Base-by-base conservation (phyloP, 1,140 invertebrate genomes). In the Branchinecta lynchi region DNA sequence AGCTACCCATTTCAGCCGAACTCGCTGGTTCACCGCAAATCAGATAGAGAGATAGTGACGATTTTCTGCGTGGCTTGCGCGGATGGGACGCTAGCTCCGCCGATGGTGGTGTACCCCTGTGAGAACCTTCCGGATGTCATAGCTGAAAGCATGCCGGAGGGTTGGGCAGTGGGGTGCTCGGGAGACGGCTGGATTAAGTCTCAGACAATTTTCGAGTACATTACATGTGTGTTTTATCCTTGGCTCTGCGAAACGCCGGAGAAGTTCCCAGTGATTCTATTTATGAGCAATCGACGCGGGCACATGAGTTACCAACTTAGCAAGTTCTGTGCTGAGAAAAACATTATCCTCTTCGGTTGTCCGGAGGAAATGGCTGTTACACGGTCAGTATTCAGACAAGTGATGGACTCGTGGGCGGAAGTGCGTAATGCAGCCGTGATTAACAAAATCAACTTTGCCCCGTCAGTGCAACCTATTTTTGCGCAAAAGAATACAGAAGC, bases 351-450 rank as follows among this genome's bases (percentile, higher is more conserved):
- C 2, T 12, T 60, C 17, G 51, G 51, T 12, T 60, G 51, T 60
- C 51, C 51, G 17, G 51, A 60, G 17, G 51, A 60, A 60, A 60
- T 60, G 51, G 51, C 51, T 60, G 51, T 60, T 15, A 60, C 51
- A 6, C 51, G 51, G 12, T 60, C 51, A 60, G 51, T 60, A 15
- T 60, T 60, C 6, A 60, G 17, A 6, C 12, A 60, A 12, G 17
- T 60, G 12, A 60, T 60, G 17, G 51, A 60, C 17, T 12, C 12
- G 12, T 60, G 51, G 51, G 12, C 51, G 1, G 51, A 60, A 20
- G 17, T 60, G 17, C 12, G 17, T 15, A 15, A 12, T 15, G 51
- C 12, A 3, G 17, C 12, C 12, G 17, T 60, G 12, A 60, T 60
- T 15, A 60, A 60, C 17, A 60, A 60, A 60, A 20, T 60, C 51